These are phyloP conservation scores for Thermophis baileyi DNA, from an alignment of 2,113 vertebrate genomes.

Conservation along the genomic window DNA sequence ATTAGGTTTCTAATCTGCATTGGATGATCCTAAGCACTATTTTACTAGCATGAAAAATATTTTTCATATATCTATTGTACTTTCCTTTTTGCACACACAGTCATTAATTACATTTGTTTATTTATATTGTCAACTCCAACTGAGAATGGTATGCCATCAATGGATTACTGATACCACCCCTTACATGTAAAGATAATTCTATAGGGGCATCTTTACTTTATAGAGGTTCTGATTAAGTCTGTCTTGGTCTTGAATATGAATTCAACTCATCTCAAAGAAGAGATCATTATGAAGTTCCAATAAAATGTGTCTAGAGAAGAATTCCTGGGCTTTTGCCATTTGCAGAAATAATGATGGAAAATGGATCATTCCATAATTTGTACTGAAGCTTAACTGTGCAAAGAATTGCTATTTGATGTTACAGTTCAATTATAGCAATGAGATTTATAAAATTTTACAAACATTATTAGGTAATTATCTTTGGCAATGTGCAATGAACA, in stretches of 20 bases:
- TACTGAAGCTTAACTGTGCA: background rate
- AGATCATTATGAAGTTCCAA: background rate
- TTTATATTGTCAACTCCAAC: background rate
- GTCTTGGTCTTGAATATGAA: background rate
- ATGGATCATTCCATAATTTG: background rate
- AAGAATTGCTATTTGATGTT: background rate
- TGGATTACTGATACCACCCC: background rate
- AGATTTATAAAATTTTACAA: constrained; percentile 3
- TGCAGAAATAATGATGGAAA: background rate
- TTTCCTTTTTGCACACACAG: background rate
- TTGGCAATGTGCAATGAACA: background rate
- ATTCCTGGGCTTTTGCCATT: background rate
- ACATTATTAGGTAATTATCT: background rate
- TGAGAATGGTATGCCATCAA: background rate
- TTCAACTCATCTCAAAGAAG: background rate
- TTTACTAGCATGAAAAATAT: background rate
- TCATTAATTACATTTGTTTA: background rate
- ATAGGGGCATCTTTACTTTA: background rate
- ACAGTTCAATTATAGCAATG: background rate
- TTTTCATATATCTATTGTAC: background rate
- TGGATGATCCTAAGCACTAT: background rate
- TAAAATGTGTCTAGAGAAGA: background rate
- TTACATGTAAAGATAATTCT: background rate
- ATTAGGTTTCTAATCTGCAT: background rate
- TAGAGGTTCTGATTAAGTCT: background rate